phyloP scores from a whole-genome alignment of 30 jellyfish, hydroid and myxozoan genomes.

The Chrysaora quinquecirrha region DNA sequence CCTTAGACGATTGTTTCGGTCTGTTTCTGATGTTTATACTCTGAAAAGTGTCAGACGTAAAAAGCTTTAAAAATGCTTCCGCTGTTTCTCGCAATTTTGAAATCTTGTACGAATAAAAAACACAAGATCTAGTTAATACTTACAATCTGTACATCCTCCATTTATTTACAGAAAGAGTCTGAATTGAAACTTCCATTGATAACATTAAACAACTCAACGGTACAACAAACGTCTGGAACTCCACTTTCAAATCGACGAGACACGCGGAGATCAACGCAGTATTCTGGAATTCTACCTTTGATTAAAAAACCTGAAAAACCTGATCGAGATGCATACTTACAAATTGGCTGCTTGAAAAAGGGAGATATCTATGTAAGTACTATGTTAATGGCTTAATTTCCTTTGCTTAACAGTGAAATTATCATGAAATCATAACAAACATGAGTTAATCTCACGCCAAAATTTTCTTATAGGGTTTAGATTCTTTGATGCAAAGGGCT shows the following conservation, averaged over 20 bases:
- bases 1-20: too few relatives aligned
- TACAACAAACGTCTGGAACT: neutral
- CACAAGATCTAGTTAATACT: too few relatives aligned
- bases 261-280: neutral
- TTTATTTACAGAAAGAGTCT: slow-evolving; percentile 9
- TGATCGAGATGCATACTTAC: slow-evolving; percentile 51
- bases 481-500: slow-evolving; percentile 35
- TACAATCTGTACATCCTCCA: too few relatives aligned
- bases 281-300: neutral
- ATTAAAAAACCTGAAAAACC: neutral
- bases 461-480: slow-evolving; percentile 29
- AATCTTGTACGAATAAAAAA: too few relatives aligned
- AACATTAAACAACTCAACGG: slow-evolving; percentile 16
- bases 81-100: too few relatives aligned
- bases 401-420: too few relatives aligned
- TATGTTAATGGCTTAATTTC: too few relatives aligned
- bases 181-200: slow-evolving; percentile 51
- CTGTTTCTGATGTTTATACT: too few relatives aligned
- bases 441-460: too few relatives aligned
- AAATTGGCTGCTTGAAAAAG: slow-evolving; percentile 36
- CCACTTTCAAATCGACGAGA: neutral
- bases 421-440: neutral
- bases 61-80: too few relatives aligned
- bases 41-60: too few relatives aligned
- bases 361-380: slow-evolving; percentile 60